Percentiles rank a stretch among this genome's conserved stretches.
These are phyloP conservation scores for Anorthoa munda DNA, from an alignment of 2,888 invertebrate genomes.

Conservation along the genomic window DNA sequence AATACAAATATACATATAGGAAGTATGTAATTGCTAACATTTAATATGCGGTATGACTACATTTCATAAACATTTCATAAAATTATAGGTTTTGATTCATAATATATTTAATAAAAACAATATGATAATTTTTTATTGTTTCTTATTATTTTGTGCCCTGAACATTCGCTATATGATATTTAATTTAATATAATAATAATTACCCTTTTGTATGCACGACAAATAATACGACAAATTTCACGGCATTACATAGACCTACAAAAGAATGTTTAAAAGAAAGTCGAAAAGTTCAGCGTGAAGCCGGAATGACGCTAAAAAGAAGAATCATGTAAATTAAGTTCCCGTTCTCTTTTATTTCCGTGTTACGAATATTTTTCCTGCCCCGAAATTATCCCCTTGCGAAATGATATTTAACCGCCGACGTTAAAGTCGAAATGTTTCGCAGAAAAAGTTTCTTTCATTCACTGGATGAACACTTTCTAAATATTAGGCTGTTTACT, in stretches of 20 bases:
- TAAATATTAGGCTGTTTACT: conserved; percentile 7
- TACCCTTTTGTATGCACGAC: too few relatives aligned
- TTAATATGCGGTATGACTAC: too few relatives aligned
- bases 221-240: too few relatives aligned
- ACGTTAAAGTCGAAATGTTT: conserved; percentile 26
- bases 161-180: too few relatives aligned
- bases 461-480: conserved; percentile 1
- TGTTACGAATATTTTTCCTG: conserved; percentile 38
- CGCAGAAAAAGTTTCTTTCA: conserved; percentile 19
- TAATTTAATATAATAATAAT: not conserved
- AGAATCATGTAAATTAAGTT: conserved; percentile 50
- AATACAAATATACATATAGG: too few relatives aligned
- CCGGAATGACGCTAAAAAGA: conserved; percentile 17
- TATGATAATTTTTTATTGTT: too few relatives aligned
- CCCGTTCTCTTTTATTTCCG: conserved; percentile 29
- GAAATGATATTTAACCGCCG: conserved; percentile 36
- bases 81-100: too few relatives aligned
- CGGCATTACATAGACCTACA: not conserved
- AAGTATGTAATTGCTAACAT: too few relatives aligned
- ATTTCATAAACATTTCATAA: too few relatives aligned
- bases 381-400: conserved; percentile 30
- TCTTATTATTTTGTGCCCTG: too few relatives aligned
- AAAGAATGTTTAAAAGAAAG: conserved; percentile 2
- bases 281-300: conserved; percentile 31
- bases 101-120: too few relatives aligned